Conservation (phyloP, 2,888 invertebrate genomes). For the Oscheius sp. region DNA sequence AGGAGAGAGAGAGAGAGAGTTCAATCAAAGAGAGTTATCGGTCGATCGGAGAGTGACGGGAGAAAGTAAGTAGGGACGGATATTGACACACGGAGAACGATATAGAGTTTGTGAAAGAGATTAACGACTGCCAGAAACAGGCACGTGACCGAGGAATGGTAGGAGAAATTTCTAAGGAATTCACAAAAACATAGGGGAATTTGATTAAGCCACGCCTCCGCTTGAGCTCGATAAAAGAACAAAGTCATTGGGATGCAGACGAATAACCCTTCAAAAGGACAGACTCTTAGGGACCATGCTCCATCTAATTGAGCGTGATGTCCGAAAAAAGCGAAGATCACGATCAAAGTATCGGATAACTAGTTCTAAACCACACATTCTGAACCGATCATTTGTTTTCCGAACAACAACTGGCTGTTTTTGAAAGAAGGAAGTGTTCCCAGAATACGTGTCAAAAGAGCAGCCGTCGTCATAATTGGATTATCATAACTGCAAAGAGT, state of each 20-base stretch:
- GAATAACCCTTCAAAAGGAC: not conserved
- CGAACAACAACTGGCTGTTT: too few relatives aligned
- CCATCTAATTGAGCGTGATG: not conserved
- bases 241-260: not conserved
- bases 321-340: not conserved
- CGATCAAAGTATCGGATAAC: not conserved
- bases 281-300: not conserved
- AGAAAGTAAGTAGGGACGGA: constrained; percentile 4
- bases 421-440: too few relatives aligned
- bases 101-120: constrained; percentile 9
- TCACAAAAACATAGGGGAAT: not conserved
- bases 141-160: constrained; percentile 13
- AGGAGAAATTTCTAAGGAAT: not conserved
- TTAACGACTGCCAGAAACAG: not conserved
- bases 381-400: too few relatives aligned
- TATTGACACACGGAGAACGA: constrained; percentile 14
- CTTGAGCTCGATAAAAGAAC: not conserved
- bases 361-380: too few relatives aligned
- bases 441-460: too few relatives aligned
- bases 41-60: constrained; percentile 13
- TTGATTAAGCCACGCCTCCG: not conserved
- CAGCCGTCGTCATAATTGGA: too few relatives aligned
- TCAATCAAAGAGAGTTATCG: too few relatives aligned
- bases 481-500: too few relatives aligned
- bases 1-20: not conserved